Percentiles rank a stretch among this genome's conserved stretches.
Evolutionary conservation across 92 coral and sea anemone species (phyloP).

Genomic region (Ricordea florida): DNA sequence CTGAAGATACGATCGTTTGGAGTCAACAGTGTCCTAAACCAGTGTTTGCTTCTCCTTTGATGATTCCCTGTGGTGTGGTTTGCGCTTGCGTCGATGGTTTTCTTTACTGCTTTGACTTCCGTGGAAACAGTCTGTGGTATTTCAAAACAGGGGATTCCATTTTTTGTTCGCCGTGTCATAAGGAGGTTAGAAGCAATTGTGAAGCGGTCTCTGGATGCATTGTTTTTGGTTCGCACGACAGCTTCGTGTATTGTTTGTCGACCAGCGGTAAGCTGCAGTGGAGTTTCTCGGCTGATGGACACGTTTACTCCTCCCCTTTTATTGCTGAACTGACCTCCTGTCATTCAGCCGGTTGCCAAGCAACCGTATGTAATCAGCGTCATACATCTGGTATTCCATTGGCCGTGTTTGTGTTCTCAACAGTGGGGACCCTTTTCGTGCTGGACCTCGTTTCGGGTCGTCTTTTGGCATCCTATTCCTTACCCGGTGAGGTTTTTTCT

Average conservation of each 20-base stretch:
- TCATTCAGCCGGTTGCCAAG: neutral
- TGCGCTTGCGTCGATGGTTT: conserved; percentile 80
- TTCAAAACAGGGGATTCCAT: conserved; percentile 57
- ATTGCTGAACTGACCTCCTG: conserved; percentile 12
- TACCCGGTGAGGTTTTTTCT: conserved; percentile 95
- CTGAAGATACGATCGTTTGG: conserved; percentile 60
- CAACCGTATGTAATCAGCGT: neutral
- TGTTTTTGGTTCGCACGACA: conserved; percentile 82
- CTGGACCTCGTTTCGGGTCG: conserved; percentile 58
- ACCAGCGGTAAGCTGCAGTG: conserved; percentile 61
- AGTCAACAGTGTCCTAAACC: conserved; percentile 80
- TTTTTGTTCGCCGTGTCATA: conserved; percentile 71
- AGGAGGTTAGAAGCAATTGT: neutral
- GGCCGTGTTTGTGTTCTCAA: conserved; percentile 63
- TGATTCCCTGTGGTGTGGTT: conserved; percentile 52
- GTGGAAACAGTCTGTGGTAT: conserved; percentile 67
- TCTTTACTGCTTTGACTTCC: conserved; percentile 63
- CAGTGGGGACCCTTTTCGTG: conserved; percentile 73
- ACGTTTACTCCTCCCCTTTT: conserved; percentile 86
- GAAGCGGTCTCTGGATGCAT: conserved; percentile 20
- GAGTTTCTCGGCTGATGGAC: conserved; percentile 71
- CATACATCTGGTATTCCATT: neutral
- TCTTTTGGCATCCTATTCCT: conserved; percentile 50
- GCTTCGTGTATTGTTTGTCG: conserved; percentile 70
- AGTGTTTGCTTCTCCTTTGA: conserved; percentile 79